These are phyloP conservation scores for Polietes domitor DNA, from an alignment of 2,888 invertebrate species.

Conservation along the genomic window DNA sequence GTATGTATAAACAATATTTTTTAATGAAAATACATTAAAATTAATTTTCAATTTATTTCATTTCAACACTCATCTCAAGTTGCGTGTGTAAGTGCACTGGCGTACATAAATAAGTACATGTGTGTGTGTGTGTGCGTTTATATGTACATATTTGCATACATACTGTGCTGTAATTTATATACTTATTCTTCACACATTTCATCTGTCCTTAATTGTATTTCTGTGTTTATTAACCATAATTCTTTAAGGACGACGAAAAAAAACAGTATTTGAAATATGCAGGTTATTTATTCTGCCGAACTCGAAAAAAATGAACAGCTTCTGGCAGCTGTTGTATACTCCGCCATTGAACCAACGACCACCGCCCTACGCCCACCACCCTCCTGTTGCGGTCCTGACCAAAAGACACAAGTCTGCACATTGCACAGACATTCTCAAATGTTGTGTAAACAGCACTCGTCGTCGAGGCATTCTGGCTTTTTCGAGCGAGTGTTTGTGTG, in stretches of 20 bases:
- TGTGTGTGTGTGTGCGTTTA: not conserved
- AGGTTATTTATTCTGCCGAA: not conserved
- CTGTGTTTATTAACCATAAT: conserved; percentile 27
- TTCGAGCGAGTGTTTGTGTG: not conserved
- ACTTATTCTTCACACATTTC: not conserved
- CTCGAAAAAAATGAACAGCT: not conserved
- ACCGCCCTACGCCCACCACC: not conserved
- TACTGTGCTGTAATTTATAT: conserved; percentile 10
- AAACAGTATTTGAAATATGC: conserved; percentile 20
- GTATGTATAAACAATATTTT: conserved; percentile 23
- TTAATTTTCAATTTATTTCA: conserved; percentile 30
- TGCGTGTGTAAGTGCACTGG: not conserved
- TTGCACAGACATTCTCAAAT: conserved; percentile 4
- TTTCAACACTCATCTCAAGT: conserved; percentile 3
- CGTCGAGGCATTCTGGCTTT: not conserved
- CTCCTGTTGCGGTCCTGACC: not conserved
- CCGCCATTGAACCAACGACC: no score
- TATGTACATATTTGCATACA: not conserved
- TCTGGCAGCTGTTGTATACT: conserved; percentile 25
- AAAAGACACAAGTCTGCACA: not conserved
- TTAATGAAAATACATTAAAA: conserved; percentile 33
- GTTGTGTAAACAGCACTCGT: conserved; percentile 26
- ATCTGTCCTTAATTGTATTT: conserved; percentile 19
- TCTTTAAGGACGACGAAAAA: not conserved
- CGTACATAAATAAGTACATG: not conserved